Base-by-base conservation (phyloP, 2,888 invertebrate species). In the Biston stratarius region DNA sequence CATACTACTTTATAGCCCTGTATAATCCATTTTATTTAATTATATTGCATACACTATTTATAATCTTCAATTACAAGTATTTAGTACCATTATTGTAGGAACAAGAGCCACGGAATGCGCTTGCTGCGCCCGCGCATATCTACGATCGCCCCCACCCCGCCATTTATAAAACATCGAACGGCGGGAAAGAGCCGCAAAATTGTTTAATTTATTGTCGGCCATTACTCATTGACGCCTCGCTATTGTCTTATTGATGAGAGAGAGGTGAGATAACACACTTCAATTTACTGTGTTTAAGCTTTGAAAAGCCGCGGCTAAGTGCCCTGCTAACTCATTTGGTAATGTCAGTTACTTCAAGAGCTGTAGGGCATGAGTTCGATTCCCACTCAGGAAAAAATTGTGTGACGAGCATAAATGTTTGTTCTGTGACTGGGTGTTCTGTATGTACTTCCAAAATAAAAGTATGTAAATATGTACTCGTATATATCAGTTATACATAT, bases 91-190 rank as follows among this genome's bases (percentile, higher is more conserved):
- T 47, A 51, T 55, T 48, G 38, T 53, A 15, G 45, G 40, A 47
- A 48, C 40, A 53, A 47, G 53, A 49, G 48, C 34, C 34, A 34
- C 34, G 63, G 60, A 64, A 63, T 60, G 47, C 58, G 53, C 66
- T 61, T 61, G 66, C 57, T 67, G 68, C 69, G 69, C 64, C 14
- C 48, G 67, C 64, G 61, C 72, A 69, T 83, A 83, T 82, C 82
- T 69, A 62, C 65, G 71, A 83, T 82, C 82, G 69, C 69, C 74
- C 71, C 73, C 85, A 79, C 84, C 84, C 83, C 72, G 68, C 80
- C 82, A 85, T 85, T 83, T 82, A 81, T 83, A 82, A 74, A 77
- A 72, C 73, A 74, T 67, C 77, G 69, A 76, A 73, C 73, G 66
- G 70, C 70, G 74, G 69, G 71, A 69, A 73, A 70, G 65, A 66